These are phyloP conservation scores for Lasioglossum villosulum DNA, from an alignment of 2,888 invertebrate genomes.

Conservation along the genomic window DNA sequence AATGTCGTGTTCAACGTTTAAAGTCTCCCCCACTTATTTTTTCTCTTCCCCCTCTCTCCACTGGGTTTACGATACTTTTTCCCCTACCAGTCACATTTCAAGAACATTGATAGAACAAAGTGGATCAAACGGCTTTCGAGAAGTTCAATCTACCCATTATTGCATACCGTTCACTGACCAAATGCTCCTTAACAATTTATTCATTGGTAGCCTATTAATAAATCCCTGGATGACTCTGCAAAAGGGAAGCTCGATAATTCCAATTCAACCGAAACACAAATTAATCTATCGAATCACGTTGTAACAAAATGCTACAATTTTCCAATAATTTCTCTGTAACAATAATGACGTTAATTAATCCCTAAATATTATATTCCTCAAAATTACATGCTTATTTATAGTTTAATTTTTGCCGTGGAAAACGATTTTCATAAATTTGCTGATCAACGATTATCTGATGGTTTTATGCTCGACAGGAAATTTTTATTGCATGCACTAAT, in stretches of 20 bases:
- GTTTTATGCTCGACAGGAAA: too few species aligned
- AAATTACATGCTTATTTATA: background rate
- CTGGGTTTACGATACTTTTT: background rate
- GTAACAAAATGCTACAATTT: background rate
- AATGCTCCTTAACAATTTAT: background rate
- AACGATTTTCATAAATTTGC: too few species aligned
- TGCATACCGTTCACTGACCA: background rate
- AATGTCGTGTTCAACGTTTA: conserved; percentile 21
- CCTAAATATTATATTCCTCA: background rate
- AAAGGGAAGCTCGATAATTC: background rate
- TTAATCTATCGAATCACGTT: background rate
- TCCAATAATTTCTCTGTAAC: background rate
- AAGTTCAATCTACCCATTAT: background rate
- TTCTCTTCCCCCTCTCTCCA: background rate
- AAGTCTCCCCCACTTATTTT: background rate
- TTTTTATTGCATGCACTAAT: too few species aligned
- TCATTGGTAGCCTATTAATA: background rate
- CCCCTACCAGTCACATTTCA: background rate
- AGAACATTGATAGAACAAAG: background rate
- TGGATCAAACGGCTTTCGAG: background rate
- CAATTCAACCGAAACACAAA: background rate
- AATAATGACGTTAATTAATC: background rate
- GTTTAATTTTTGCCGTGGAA: too few species aligned
- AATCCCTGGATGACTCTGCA: background rate
- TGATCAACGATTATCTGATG: too few species aligned